Base-by-base conservation (phyloP, 2,113 vertebrate genomes). In the Arothron firmamentum region DNA sequence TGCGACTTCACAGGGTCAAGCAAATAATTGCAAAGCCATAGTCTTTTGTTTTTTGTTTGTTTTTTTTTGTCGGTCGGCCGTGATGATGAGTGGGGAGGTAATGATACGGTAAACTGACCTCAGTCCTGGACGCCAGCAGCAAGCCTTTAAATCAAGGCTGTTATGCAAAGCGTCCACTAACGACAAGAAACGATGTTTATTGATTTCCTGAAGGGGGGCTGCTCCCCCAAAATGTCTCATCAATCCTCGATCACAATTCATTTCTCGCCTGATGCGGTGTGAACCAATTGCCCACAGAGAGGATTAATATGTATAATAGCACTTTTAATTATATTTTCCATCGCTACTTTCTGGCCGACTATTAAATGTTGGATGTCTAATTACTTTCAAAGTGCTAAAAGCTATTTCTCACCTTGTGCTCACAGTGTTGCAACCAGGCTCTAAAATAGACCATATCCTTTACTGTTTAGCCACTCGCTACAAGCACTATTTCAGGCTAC, bases 231-330 rank as follows among this genome's bases (percentile, higher is more conserved):
- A 55, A 2, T 5, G 18, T 51, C 38, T 49, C 60, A 60, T 76
- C 54, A 23, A 5, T 64, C 45, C 8, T 15, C 38, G 49, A 45
- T 72, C 53, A 64, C 45, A 28, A 55, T 48, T 42, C 56, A 57
- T 79, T 34, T 60, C 38, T 54, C 54, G 65, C 19, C 42, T 52
- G 56, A 68, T 61, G 65, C 45, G 38, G 10, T 41, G 71, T 53
- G 59, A 59, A 57, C 4, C 42, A 38, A 55, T 59, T 59, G 34
- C 47, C 77, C 65, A 67, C 38, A 19, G 25, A 45, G 38, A 4
- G 6, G 17, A 15, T 59, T 56, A 67, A 69, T 55, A 41, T 21
- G 11, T 64, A n/a, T 61, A 51, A 67, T 48, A 61, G 43, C 51
- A 25, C 17, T 21, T 69, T 64, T 65, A 45, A 47, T 47, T 47